Evolutionary conservation across 2,113 vertebrate species (phyloP), one percentile per base, ranked within the genome.

Genomic region (Lepus europaeus): DNA sequence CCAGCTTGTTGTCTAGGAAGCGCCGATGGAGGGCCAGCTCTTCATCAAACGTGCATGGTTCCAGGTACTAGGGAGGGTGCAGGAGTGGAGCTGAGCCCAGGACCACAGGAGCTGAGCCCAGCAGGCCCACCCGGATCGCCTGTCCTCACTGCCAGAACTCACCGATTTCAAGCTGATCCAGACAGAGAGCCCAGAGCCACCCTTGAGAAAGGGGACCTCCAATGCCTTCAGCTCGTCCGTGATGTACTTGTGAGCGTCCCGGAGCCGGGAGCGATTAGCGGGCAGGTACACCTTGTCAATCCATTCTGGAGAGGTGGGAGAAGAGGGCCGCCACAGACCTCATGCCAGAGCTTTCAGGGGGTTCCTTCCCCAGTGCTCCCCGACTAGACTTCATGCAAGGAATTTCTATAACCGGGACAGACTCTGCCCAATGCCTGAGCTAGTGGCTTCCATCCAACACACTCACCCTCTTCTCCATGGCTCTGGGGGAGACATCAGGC

Each of bases 161-260:
- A 99, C 99, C 98, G 99, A 98, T 90, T 98, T 98, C 97, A 99
- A 98, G 95, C 99, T 99, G 2, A 98, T 99, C 99, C 99, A 99
- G 91, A 99, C 93, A 80, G 98, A 99, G 94, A 99, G 98, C 23
- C 99, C 98, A 1, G 99, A 98, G 0, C 98, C 97, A 36, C 98
- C 96, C 92, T 98, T 97, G 84, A 99, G 98, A 95, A 98, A 99
- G 25, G 99, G 99, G 83, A 99, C 93, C 2, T 98, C 97, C 56
- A 99, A 80, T 1, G 91, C 95, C 93, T 94, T 98, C 96, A 99
- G 98, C 97, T 99, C 98, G 49, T 97, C 96, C 1, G 98, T 98
- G 95, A 99, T 49, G 39, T 98, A 99, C 0, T 84, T 97, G 90
- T 99, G 99, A 90, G 99, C 98, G 51, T 97, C 98, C 97, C 96